A percentile compares a stretch with the other conserved stretches of the same genome.
Conservation (phyloP, 2,797 vertebrate species). For the Propithecus perrieri region DNA sequence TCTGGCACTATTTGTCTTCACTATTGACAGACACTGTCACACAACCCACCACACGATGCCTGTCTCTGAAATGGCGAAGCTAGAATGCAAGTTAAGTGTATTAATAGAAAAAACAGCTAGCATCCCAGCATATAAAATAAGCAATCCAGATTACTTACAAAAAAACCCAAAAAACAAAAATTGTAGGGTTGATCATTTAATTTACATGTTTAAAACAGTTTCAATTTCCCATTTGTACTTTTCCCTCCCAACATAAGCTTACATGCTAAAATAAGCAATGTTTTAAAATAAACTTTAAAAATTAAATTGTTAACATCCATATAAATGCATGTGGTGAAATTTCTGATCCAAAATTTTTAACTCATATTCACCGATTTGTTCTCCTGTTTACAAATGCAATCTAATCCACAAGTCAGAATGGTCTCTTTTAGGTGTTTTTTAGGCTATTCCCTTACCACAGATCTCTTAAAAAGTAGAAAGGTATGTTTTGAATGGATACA, state of each 20-base stretch:
- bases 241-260: conserved; percentile 75
- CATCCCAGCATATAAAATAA: conserved; percentile 91
- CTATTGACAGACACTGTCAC: conserved; percentile 92
- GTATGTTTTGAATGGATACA: conserved; percentile 5
- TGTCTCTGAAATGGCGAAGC: conserved; percentile 91
- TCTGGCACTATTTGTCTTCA: conserved; percentile 93
- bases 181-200: conserved; percentile 83
- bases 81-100: conserved; percentile 93
- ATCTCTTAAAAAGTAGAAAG: not conserved
- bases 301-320: conserved; percentile 66
- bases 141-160: conserved; percentile 86
- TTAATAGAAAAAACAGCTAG: conserved; percentile 93
- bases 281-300: conserved; percentile 77
- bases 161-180: conserved; percentile 77
- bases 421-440: conserved; percentile 64
- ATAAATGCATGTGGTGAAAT: conserved; percentile 69
- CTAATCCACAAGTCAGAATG: conserved; percentile 84
- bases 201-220: conserved; percentile 84
- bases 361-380: conserved; percentile 79
- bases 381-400: conserved; percentile 63
- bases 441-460: not conserved
- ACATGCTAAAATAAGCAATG: conserved; percentile 82
- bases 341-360: conserved; percentile 74
- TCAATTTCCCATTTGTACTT: conserved; percentile 80
- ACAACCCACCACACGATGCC: conserved; percentile 92